These are phyloP conservation scores for Pandemis heparana DNA, from an alignment of 2,888 invertebrate species.

Conservation along the genomic window DNA sequence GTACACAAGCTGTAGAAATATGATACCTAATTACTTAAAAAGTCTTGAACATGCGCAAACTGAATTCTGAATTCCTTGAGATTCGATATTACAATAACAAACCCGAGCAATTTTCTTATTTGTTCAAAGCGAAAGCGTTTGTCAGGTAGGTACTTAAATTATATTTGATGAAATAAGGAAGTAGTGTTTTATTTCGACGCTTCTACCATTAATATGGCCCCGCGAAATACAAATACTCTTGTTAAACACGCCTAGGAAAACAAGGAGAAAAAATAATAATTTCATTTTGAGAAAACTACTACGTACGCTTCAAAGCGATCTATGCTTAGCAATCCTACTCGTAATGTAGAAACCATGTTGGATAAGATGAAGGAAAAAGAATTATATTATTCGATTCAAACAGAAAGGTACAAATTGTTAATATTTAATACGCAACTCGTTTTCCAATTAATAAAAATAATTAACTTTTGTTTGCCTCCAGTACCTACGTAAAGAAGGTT, in stretches of 20 bases:
- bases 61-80: not conserved
- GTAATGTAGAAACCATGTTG: no score
- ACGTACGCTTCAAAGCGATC: not conserved
- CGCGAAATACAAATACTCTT: not conserved
- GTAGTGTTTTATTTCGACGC: not conserved
- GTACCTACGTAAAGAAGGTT: not conserved
- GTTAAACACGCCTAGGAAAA: not conserved
- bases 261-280: not conserved
- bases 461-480: not conserved
- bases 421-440: no score
- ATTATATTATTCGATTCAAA: no score
- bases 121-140: not conserved
- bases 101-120: not conserved
- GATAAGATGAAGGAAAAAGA: no score
- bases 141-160: conserved; percentile 1
- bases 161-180: not conserved
- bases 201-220: not conserved
- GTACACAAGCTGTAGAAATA: no score
- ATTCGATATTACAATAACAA: not conserved
- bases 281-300: not conserved
- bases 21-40: not conserved
- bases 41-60: not conserved
- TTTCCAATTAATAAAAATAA: not conserved
- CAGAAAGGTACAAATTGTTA: no score
- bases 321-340: not conserved